Conservation (phyloP, 2,797 vertebrate genomes). For the Coregonus ussuriensis region DNA sequence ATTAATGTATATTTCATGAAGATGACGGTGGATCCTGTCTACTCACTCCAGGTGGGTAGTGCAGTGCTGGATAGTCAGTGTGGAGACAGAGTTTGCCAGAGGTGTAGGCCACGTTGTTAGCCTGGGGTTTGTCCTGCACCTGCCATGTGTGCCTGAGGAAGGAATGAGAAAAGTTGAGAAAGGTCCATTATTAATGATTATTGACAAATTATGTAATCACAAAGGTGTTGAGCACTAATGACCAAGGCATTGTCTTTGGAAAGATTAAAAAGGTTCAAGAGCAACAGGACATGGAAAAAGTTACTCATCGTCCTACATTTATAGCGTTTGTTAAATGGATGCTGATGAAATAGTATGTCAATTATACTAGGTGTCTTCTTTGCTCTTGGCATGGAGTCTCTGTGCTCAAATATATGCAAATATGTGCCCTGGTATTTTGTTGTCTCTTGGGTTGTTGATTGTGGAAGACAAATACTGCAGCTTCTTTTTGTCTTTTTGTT, state of each 20-base stretch:
- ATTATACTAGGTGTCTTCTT: neutral
- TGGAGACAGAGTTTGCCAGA: conserved; percentile 86
- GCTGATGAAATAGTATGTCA: neutral
- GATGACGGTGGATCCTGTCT: neutral
- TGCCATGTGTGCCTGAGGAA: conserved; percentile 90
- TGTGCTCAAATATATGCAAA: neutral
- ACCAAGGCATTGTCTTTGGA: conserved; percentile 6
- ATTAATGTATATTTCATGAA: neutral
- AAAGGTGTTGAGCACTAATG: neutral
- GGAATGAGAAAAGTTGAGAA: conserved; percentile 29
- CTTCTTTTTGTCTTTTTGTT: no score
- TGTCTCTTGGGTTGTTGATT: conserved; percentile 35
- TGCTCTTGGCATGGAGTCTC: neutral
- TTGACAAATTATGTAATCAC: conserved; percentile 35
- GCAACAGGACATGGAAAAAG: neutral
- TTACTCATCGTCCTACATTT: neutral
- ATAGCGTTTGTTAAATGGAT: no score
- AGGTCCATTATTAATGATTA: conserved; percentile 4
- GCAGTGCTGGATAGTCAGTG: conserved; percentile 91
- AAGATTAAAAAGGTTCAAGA: conserved; percentile 3
- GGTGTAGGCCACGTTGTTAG: conserved; percentile 95
- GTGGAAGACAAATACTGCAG: conserved; percentile 2
- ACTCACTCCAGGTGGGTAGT: conserved; percentile 92
- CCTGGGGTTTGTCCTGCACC: conserved; percentile 90
- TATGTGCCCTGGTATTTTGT: conserved; percentile 31